Evolutionary conservation across 2,797 vertebrate genomes (phyloP).

Genomic region (Ctenosaura bakeri): DNA sequence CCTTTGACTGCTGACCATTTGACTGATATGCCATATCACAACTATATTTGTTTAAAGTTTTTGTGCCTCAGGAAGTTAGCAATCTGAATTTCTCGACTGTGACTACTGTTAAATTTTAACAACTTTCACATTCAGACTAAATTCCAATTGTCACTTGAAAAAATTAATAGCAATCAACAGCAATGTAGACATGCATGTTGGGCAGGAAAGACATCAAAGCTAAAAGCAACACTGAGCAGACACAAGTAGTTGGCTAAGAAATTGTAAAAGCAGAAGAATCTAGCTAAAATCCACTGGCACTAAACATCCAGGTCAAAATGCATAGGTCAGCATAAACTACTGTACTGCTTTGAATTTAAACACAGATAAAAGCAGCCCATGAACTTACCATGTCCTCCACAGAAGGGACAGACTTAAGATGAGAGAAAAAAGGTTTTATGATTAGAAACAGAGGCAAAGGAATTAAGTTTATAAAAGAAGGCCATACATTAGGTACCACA

Average conservation of each 20-base stretch:
- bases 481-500: constrained; percentile 1
- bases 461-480: background rate
- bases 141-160: constrained; percentile 20
- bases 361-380: constrained; percentile 60
- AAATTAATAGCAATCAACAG: constrained; percentile 35
- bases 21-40: background rate
- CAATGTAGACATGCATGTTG: constrained; percentile 56
- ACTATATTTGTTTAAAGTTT: background rate
- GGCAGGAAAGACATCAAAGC: constrained; percentile 30
- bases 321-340: constrained; percentile 48
- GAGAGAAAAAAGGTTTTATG: constrained; percentile 83
- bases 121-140: background rate
- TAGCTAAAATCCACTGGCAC: constrained; percentile 57
- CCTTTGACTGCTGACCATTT: background rate
- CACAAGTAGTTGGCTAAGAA: background rate
- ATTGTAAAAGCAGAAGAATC: constrained; percentile 13
- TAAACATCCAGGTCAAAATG: constrained; percentile 55
- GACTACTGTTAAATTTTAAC: background rate
- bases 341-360: constrained; percentile 49
- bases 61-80: background rate
- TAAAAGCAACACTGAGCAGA: constrained; percentile 22
- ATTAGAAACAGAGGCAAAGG: constrained; percentile 82
- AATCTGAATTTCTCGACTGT: background rate
- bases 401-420: constrained; percentile 91
- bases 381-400: constrained; percentile 95